phyloP scores from a whole-genome alignment of 2,888 invertebrate genomes.

The Hydrotaea diabolus region DNA sequence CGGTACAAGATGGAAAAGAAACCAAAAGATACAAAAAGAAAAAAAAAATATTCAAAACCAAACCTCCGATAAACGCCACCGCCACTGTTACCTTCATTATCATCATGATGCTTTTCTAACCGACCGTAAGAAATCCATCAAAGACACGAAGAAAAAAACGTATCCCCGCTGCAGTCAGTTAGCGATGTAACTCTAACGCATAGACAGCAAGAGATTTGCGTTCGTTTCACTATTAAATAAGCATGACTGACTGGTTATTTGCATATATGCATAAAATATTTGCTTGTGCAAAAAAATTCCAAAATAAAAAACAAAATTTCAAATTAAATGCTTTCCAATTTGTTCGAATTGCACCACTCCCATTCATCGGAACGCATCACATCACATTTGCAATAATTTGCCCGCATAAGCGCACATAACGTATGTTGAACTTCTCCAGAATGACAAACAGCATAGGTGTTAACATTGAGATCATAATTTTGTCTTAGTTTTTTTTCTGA shows the following conservation, averaged over 20 bases:
- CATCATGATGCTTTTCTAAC: neutral
- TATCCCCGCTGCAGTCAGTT: neutral
- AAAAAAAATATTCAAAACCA: neutral
- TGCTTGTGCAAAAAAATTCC: neutral
- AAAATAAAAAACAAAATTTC: neutral
- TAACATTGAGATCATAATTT: neutral
- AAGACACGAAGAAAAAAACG: neutral
- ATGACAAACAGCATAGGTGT: neutral
- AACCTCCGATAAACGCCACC: neutral
- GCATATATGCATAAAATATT: neutral
- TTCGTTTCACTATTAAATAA: neutral
- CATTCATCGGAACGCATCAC: neutral
- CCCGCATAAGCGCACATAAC: neutral
- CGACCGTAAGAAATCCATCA: neutral
- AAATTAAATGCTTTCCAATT: constrained; percentile 3
- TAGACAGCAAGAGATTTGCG: neutral
- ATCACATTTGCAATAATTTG: neutral
- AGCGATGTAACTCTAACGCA: neutral
- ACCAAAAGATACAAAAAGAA: neutral
- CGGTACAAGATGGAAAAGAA: neutral
- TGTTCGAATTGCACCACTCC: neutral
- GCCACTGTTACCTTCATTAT: neutral
- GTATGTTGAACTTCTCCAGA: neutral
- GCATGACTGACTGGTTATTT: neutral
- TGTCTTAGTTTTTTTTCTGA: neutral